Evolutionary conservation across 2,113 vertebrate species (phyloP), one percentile per base, ranked within the genome.

Genomic region (Trachemys scripta): DNA sequence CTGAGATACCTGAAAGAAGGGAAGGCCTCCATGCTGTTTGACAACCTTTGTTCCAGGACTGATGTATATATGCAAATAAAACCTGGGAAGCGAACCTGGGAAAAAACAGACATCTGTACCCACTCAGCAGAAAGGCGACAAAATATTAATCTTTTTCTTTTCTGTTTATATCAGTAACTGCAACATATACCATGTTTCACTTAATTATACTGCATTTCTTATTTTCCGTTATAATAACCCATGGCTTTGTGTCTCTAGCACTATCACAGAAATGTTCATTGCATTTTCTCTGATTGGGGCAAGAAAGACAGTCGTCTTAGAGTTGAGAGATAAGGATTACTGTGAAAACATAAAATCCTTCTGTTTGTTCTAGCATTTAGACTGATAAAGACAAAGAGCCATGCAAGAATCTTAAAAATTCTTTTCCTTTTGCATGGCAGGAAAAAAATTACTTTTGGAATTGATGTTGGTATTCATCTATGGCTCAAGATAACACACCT

Each of bases 201-300:
- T 90, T 95, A 96, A 91, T 72, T 57, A 8, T 51, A 95, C 82
- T 84, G 62, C 54, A 82, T 95, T 87, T 94, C 92, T 94, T 96
- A 95, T 96, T 97, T 96, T 93, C 86, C 56, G 31, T 51, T 85
- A 85, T 80, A 80, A 47, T 87, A 86, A 79, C 89, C 82, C 85
- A 76, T 76, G 94, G 65, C 76, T 87, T 65, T 31, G 82, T 94
- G 90, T 45, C 89, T 94, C 50, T 54, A 89, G 65, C 82, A 53
- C 49, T 45, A 50, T 88, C 92, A 17, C 45, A 53, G 90, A 92
- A 96, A 90, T 38, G 87, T 82, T 87, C 17, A 20, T 80, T 57
- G 24, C 16, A 45, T 82, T 95, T 94, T 80, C 69, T 81, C 47
- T 85, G 56, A 62, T 42, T 80, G 14, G 35, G 35, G 69, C 92